phyloP scores from a whole-genome alignment of 2,888 invertebrate species.

The Microdon myrmicae region DNA sequence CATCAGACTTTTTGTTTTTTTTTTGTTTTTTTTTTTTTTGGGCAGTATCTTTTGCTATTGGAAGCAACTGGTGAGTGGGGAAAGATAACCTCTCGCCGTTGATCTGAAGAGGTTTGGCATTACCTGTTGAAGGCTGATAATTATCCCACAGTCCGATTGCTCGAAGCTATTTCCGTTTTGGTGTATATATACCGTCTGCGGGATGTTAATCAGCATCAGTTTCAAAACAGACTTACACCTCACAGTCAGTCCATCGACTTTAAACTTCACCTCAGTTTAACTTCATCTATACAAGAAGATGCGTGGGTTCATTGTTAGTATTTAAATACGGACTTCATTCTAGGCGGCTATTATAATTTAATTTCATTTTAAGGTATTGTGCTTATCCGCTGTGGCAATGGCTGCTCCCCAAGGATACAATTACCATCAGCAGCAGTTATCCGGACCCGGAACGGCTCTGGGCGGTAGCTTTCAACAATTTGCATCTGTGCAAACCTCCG shows the following conservation, averaged over 20 bases:
- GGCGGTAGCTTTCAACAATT: constrained; percentile 26
- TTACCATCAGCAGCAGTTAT: constrained; percentile 55
- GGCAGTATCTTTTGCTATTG: too few relatives aligned
- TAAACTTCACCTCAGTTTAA: constrained; percentile 5
- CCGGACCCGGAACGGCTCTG: constrained; percentile 11
- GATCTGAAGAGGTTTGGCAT: constrained; percentile 14
- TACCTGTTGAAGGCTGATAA: constrained; percentile 40
- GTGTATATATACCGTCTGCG: constrained; percentile 37
- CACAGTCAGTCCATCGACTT: constrained; percentile 11
- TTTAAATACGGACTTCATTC: background rate
- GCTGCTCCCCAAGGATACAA: constrained; percentile 64
- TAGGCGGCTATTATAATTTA: background rate
- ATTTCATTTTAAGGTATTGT: constrained; percentile 58
- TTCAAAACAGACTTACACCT: constrained; percentile 31
- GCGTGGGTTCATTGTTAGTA: constrained; percentile 65
- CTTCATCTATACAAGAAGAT: constrained; percentile 52
- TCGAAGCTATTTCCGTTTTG: constrained; percentile 30
- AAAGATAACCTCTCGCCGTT: background rate
- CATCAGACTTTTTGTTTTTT: constrained; percentile 24
- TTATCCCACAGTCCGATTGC: constrained; percentile 38
- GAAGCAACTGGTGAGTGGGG: too few relatives aligned
- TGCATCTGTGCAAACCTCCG: background rate
- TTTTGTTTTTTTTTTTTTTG: constrained; percentile 11
- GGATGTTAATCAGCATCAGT: constrained; percentile 32
- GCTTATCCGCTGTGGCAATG: constrained; percentile 59